Conservation (phyloP, 2,113 vertebrate species). For the Cettia cetti region DNA sequence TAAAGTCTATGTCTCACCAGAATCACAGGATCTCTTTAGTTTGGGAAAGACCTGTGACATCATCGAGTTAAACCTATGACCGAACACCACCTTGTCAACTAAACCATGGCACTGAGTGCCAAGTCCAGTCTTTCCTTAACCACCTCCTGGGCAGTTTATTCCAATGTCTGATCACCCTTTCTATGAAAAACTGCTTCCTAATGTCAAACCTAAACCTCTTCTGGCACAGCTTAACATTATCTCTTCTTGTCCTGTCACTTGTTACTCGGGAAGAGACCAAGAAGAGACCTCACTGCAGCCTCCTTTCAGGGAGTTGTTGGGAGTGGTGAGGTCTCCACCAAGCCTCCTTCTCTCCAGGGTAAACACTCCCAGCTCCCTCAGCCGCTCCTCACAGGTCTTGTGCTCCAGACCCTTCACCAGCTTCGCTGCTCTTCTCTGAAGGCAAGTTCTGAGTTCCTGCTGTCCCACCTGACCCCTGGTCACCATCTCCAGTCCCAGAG, state of each 20-base stretch:
- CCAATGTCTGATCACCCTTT: not conserved
- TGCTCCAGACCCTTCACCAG: not conserved
- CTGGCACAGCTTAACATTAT: no score
- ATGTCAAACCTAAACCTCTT: not conserved
- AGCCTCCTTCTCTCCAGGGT: not conserved
- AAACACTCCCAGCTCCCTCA: no score
- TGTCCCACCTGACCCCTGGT: not conserved
- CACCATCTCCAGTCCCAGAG: fast-evolving
- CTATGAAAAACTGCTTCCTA: not conserved
- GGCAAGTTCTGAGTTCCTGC: not conserved
- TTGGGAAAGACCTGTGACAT: not conserved
- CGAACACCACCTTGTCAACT: not conserved
- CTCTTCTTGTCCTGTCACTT: not conserved
- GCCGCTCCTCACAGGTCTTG: no score
- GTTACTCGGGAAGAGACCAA: not conserved
- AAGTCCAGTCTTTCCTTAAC: not conserved
- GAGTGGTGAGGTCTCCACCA: not conserved
- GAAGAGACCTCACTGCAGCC: no score
- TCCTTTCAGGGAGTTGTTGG: not conserved
- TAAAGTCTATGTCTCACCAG: no score
- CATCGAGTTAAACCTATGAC: not conserved
- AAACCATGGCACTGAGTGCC: not conserved
- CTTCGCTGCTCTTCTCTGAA: no score
- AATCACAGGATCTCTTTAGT: fast-evolving
- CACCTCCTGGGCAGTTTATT: not conserved